These are phyloP conservation scores for Caenorhabditis japonica DNA, from an alignment of 2,888 invertebrate species.

Conservation along the genomic window DNA sequence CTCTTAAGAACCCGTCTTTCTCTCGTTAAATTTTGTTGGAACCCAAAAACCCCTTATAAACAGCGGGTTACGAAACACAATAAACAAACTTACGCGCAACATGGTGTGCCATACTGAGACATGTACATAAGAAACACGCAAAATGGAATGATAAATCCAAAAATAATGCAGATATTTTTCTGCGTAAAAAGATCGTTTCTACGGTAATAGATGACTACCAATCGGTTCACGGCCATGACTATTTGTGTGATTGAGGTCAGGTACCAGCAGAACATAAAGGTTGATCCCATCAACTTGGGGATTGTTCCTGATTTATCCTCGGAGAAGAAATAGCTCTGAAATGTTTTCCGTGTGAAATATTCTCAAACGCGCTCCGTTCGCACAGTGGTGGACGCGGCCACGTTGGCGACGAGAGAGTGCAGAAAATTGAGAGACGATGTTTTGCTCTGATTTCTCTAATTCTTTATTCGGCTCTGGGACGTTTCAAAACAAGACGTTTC, in stretches of 20 bases:
- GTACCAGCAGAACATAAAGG: constrained; percentile 64
- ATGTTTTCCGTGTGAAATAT: no score
- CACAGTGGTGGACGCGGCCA: no score
- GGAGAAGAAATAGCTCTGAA: constrained; percentile 35
- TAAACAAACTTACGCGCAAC: constrained; percentile 55
- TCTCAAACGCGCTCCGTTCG: no score
- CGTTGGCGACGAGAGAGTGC: no score
- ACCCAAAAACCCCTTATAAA: no score
- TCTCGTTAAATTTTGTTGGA: no score
- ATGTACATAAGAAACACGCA: constrained; percentile 41
- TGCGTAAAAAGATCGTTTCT: constrained; percentile 45
- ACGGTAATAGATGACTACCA: constrained; percentile 51
- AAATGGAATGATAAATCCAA: constrained; percentile 39
- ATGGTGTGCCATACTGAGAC: constrained; percentile 57
- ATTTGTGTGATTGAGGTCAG: constrained; percentile 57
- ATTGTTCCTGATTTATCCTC: constrained; percentile 25
- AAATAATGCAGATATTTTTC: constrained; percentile 23
- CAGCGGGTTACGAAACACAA: no score
- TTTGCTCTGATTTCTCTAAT: no score
- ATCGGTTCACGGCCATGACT: constrained; percentile 56
- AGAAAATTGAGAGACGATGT: no score
- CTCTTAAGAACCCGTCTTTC: no score
- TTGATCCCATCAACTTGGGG: constrained; percentile 49
- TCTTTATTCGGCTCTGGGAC: no score
- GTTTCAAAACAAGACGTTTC: no score